Percentiles rank a stretch among this genome's conserved stretches.
phyloP scores from a whole-genome alignment of 2,888 invertebrate species.

The Therioaphis trifolii region DNA sequence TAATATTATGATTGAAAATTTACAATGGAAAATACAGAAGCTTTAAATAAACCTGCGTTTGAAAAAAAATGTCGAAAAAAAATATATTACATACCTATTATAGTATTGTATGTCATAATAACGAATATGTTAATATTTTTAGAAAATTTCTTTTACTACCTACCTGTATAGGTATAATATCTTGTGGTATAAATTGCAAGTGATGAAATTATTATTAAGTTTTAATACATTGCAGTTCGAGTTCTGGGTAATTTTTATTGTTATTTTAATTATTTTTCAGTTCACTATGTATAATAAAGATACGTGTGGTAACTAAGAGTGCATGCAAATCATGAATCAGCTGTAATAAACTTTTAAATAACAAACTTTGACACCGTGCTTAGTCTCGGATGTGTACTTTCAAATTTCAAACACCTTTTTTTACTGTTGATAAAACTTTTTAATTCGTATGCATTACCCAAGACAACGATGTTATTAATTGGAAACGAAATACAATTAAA shows the following conservation, averaged over 20 bases:
- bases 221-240: not conserved
- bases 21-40: too few species aligned
- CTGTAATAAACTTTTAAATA: conserved; percentile 11
- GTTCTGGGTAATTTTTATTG: not conserved
- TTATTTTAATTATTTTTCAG: conserved; percentile 14
- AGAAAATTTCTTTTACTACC: too few species aligned
- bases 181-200: too few species aligned
- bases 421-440: not conserved
- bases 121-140: too few species aligned
- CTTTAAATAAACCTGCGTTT: too few species aligned
- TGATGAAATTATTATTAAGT: too few species aligned
- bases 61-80: too few species aligned
- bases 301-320: not conserved
- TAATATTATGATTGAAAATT: too few species aligned
- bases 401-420: not conserved
- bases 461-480: not conserved
- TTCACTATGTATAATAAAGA: not conserved
- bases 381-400: not conserved
- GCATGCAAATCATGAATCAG: not conserved
- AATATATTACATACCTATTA: too few species aligned
- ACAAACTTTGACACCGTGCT: conserved; percentile 22
- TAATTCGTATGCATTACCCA: conserved; percentile 23
- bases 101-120: too few species aligned
- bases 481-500: not conserved
- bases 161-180: too few species aligned